Percentiles rank a stretch among this genome's conserved stretches.
These are phyloP conservation scores for Heliornis fulica DNA, from an alignment of 2,113 vertebrate genomes.

Conservation along the genomic window DNA sequence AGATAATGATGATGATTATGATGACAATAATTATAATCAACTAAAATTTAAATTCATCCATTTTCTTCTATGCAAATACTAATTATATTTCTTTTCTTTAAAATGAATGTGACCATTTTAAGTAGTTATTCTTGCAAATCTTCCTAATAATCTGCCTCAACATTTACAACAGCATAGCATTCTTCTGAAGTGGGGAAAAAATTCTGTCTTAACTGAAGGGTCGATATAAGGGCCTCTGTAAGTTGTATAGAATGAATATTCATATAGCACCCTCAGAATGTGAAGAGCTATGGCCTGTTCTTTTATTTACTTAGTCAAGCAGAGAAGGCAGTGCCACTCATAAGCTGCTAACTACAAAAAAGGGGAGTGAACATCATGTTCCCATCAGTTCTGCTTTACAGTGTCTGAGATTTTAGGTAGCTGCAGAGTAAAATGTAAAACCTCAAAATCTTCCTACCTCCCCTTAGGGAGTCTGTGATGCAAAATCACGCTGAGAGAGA, in stretches of 20 bases:
- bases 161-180: conserved; percentile 4
- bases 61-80: conserved; percentile 67
- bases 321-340: not conserved
- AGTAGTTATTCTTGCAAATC: conserved; percentile 55
- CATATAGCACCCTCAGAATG: not conserved
- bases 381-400: not conserved
- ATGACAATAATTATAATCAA: conserved; percentile 72
- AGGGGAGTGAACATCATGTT: not conserved
- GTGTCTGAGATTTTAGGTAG: not conserved
- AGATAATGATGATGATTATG: conserved; percentile 71
- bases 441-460: not conserved
- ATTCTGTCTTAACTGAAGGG: not conserved
- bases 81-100: conserved; percentile 70
- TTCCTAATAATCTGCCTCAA: conserved; percentile 54
- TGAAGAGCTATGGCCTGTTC: not conserved
- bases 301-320: not conserved
- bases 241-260: not conserved
- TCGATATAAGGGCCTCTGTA: not conserved
- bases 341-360: not conserved
- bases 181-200: not conserved
- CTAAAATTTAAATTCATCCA: conserved; percentile 67
- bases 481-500: not conserved
- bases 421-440: not conserved
- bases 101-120: conserved; percentile 54
- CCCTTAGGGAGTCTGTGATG: not conserved